These are phyloP conservation scores for Casuarius casuarius DNA, from an alignment of 2,113 vertebrate species.

Conservation along the genomic window DNA sequence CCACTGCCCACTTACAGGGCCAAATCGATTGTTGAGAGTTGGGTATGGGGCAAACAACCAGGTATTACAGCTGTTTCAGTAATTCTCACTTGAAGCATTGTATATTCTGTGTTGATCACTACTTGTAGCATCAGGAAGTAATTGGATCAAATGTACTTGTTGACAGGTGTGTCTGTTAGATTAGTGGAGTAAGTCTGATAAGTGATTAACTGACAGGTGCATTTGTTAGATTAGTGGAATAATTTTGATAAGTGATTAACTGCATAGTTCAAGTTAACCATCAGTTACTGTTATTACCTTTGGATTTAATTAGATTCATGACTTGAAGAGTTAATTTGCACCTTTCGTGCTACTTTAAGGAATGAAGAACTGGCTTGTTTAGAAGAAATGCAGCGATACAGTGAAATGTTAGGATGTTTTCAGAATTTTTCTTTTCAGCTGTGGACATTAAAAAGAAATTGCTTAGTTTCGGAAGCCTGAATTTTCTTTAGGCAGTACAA, in stretches of 20 bases:
- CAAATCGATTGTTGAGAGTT: conserved; percentile 95
- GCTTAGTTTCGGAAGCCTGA: neutral
- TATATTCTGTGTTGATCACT: fast-evolving
- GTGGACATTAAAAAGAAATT: neutral
- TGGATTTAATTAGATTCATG: conserved; percentile 1
- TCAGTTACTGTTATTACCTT: neutral
- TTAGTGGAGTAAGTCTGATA: neutral
- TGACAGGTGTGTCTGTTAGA: neutral
- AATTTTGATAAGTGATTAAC: neutral
- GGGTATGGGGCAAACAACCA: conserved; percentile 98
- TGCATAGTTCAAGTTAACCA: neutral
- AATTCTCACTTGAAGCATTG: neutral
- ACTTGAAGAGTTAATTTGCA: neutral
- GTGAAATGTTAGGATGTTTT: neutral
- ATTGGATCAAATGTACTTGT: neutral
- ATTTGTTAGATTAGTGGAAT: neutral
- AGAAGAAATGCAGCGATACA: neutral
- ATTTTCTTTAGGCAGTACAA: neutral
- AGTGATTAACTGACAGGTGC: neutral
- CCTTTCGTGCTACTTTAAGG: neutral
- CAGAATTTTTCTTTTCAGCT: conserved; percentile 8
- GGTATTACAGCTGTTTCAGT: conserved; percentile 75
- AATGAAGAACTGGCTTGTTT: neutral
- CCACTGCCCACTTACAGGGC: conserved; percentile 81
- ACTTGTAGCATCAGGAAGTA: neutral